A percentile compares a stretch with the other conserved stretches of the same genome.
Conservation (phyloP, 2,797 vertebrate species). For the Setipinna tenuifilis region DNA sequence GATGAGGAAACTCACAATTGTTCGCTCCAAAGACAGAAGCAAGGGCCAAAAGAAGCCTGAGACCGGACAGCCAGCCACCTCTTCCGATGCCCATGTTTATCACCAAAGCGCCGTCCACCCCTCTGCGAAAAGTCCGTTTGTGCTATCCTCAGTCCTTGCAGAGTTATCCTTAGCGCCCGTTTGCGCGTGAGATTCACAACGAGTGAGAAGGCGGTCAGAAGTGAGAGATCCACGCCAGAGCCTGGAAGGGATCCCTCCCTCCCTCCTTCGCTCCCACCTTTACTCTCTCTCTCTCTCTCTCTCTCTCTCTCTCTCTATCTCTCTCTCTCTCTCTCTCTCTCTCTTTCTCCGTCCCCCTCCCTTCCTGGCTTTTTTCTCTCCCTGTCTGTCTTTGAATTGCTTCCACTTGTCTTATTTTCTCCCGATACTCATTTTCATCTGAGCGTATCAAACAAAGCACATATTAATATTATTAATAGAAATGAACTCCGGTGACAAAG, state of each 20-base stretch:
- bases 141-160: neutral
- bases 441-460: neutral
- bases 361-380: slow-evolving; percentile 27
- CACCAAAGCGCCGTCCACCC: neutral
- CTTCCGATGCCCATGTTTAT: slow-evolving; percentile 36
- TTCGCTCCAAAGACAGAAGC: slow-evolving; percentile 47
- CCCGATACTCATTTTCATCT: neutral
- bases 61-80: slow-evolving; percentile 34
- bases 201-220: slow-evolving; percentile 30
- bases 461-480: neutral
- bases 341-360: slow-evolving; percentile 26
- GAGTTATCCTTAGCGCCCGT: slow-evolving; percentile 20
- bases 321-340: slow-evolving; percentile 4
- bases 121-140: slow-evolving; percentile 1
- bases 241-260: neutral
- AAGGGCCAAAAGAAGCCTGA: slow-evolving; percentile 34
- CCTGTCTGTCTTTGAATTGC: slow-evolving; percentile 17
- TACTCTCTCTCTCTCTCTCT: slow-evolving; percentile 19
- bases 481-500: neutral
- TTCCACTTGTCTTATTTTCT: neutral
- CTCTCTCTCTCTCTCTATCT: slow-evolving; percentile 33
- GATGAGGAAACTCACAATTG: slow-evolving; percentile 51
- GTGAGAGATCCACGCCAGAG: slow-evolving; percentile 25
- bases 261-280: neutral
- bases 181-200: slow-evolving; percentile 18